Evolutionary conservation across 2,888 invertebrate genomes (phyloP).

Genomic region (Drosophila seclusa): DNA sequence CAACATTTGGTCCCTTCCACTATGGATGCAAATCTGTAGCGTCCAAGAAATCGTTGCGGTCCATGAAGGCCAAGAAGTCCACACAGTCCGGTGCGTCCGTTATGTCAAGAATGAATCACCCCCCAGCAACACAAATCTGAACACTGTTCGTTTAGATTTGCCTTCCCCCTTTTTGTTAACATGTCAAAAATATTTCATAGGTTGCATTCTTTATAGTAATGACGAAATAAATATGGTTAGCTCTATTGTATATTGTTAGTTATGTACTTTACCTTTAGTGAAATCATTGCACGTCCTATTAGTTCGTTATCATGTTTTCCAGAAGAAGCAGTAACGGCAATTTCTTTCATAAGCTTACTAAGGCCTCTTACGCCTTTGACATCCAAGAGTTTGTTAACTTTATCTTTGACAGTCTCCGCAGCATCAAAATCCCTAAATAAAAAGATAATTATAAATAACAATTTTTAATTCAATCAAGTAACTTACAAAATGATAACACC

Average conservation of each 20-base stretch:
- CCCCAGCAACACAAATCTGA: too few species aligned
- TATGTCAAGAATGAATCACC: too few species aligned
- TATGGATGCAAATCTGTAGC: too few species aligned
- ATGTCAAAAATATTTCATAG: too few species aligned
- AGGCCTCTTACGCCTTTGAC: conserved; percentile 94
- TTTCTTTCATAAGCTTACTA: conserved; percentile 94
- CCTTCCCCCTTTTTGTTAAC: too few species aligned
- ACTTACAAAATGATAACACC: background rate
- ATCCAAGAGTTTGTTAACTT: conserved; percentile 93
- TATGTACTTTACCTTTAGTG: conserved; percentile 86
- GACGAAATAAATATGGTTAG: too few species aligned
- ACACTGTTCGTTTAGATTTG: too few species aligned
- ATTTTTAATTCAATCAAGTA: background rate
- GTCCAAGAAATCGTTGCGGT: too few species aligned
- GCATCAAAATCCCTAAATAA: conserved; percentile 91
- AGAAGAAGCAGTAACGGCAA: conserved; percentile 96
- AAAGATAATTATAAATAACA: background rate
- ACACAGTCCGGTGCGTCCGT: too few species aligned
- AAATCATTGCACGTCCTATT: conserved; percentile 94
- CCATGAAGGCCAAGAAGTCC: too few species aligned
- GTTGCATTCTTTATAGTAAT: too few species aligned
- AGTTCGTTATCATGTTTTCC: conserved; percentile 98
- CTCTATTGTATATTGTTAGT: background rate
- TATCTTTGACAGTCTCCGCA: conserved; percentile 94
- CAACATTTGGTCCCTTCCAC: too few species aligned